These are phyloP conservation scores for Drosophila setifemur DNA, from an alignment of 1,140 invertebrate genomes.

Conservation along the genomic window DNA sequence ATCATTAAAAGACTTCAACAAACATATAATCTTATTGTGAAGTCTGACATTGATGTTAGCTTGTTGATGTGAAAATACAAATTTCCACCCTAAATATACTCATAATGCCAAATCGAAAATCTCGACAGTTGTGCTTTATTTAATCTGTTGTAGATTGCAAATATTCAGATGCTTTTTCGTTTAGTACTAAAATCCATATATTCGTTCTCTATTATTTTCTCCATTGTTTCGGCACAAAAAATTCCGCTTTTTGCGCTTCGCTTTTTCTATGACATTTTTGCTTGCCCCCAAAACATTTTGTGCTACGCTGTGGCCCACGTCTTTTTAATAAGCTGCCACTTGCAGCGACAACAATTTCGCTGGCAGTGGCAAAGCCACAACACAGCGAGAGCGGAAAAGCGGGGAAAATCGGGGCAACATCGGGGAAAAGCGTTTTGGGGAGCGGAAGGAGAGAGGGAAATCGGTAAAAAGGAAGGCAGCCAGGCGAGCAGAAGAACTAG, in stretches of 20 bases:
- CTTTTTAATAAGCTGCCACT: slow-evolving; percentile 79
- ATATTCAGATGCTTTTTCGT: too few relatives aligned
- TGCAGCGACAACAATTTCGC: slow-evolving; percentile 64
- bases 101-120: too few relatives aligned
- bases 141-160: too few relatives aligned
- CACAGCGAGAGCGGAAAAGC: slow-evolving; percentile 27
- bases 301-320: slow-evolving; percentile 52
- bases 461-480: slow-evolving; percentile 28
- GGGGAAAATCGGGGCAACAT: neutral
- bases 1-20: too few relatives aligned
- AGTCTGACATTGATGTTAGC: too few relatives aligned
- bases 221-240: slow-evolving; percentile 30
- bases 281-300: slow-evolving; percentile 44
- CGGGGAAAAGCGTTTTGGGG: slow-evolving; percentile 5
- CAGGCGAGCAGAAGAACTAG: slow-evolving; percentile 45
- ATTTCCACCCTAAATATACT: too few relatives aligned
- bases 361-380: slow-evolving; percentile 13
- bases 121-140: too few relatives aligned
- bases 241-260: neutral
- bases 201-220: slow-evolving; percentile 10
- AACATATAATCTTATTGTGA: too few relatives aligned
- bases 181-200: too few relatives aligned
- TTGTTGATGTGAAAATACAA: too few relatives aligned
- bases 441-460: slow-evolving; percentile 5
- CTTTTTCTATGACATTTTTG: slow-evolving; percentile 49